A percentile compares a stretch with the other conserved stretches of the same genome.
Evolutionary conservation across 92 coral and sea anemone genomes (phyloP).

Genomic region (Actinernus sp.): DNA sequence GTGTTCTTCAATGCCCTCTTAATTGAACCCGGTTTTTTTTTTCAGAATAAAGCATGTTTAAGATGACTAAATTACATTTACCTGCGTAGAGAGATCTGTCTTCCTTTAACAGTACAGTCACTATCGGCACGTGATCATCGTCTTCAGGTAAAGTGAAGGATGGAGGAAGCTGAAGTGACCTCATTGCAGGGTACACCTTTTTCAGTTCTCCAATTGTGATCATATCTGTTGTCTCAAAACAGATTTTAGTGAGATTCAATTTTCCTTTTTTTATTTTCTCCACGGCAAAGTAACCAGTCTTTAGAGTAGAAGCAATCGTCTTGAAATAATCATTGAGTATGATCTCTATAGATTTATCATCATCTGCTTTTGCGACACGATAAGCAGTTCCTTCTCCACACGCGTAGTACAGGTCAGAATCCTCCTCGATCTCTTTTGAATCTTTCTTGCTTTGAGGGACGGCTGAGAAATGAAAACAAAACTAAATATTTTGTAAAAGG

Average conservation of each 20-base stretch:
- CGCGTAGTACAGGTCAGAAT: slow-evolving; percentile 40
- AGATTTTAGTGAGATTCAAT: slow-evolving; percentile 37
- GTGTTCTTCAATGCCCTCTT: too few relatives aligned
- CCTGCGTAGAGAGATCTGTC: slow-evolving; percentile 60
- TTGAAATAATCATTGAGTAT: slow-evolving; percentile 34
- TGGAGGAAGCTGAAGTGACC: slow-evolving; percentile 35
- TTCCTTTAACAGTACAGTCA: slow-evolving; percentile 28
- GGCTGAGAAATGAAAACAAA: slow-evolving; percentile 2
- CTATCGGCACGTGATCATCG: slow-evolving; percentile 29
- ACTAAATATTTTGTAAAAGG: neutral
- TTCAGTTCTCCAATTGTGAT: slow-evolving; percentile 60
- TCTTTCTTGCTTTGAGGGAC: slow-evolving; percentile 34
- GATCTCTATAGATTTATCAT: slow-evolving; percentile 26
- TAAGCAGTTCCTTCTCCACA: slow-evolving; percentile 56
- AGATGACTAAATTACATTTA: too few relatives aligned
- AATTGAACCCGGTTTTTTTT: neutral
- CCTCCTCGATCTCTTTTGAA: slow-evolving; percentile 35
- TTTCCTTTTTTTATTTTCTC: slow-evolving; percentile 15
- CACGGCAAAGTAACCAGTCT: slow-evolving; percentile 71
- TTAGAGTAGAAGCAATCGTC: slow-evolving; percentile 35
- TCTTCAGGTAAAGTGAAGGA: slow-evolving; percentile 43
- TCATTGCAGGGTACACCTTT: slow-evolving; percentile 64
- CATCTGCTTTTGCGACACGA: slow-evolving; percentile 27
- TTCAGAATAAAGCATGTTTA: neutral
- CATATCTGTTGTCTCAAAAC: slow-evolving; percentile 71